Evolutionary conservation across 2,797 vertebrate genomes (phyloP).

Genomic region (Podarcis lilfordi): DNA sequence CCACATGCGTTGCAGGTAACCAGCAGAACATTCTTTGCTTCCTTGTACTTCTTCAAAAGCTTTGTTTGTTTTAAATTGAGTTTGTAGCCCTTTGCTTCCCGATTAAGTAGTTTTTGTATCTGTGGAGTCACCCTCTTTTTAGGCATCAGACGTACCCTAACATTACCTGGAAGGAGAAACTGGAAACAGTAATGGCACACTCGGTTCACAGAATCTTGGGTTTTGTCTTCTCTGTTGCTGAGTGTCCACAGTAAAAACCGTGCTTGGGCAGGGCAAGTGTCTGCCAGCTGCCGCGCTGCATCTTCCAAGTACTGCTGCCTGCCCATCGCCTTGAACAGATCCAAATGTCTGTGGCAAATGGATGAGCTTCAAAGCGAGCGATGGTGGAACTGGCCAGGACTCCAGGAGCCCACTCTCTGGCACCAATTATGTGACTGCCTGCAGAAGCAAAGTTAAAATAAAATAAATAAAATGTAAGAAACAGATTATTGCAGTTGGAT

Average conservation of each 20-base stretch:
- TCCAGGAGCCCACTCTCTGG: not conserved
- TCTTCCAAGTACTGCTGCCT: conserved; percentile 51
- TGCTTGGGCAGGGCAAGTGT: conserved; percentile 72
- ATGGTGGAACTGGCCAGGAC: not conserved
- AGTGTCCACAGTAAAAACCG: conserved; percentile 72
- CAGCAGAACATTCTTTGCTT: conserved; percentile 18
- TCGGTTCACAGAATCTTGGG: conserved; percentile 41
- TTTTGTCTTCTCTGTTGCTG: conserved; percentile 8
- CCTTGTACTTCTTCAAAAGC: not conserved
- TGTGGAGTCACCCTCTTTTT: conserved; percentile 81
- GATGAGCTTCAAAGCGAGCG: not conserved
- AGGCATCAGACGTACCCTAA: conserved; percentile 84
- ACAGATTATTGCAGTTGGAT: not conserved
- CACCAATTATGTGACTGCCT: not conserved
- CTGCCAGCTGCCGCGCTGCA: conserved; percentile 62
- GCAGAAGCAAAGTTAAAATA: not conserved
- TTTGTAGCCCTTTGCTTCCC: conserved; percentile 75
- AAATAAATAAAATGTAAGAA: not conserved
- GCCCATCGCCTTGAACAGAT: not conserved
- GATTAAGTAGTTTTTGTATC: conserved; percentile 83
- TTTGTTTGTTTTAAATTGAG: conserved; percentile 84
- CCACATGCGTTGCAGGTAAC: not conserved
- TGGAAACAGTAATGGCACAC: conserved; percentile 89
- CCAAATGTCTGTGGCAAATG: not conserved
- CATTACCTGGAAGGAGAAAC: conserved; percentile 82